A percentile compares a stretch with the other conserved stretches of the same genome.
Evolutionary conservation across 2,797 vertebrate species (phyloP).

Genomic region (Ibycter americanus): DNA sequence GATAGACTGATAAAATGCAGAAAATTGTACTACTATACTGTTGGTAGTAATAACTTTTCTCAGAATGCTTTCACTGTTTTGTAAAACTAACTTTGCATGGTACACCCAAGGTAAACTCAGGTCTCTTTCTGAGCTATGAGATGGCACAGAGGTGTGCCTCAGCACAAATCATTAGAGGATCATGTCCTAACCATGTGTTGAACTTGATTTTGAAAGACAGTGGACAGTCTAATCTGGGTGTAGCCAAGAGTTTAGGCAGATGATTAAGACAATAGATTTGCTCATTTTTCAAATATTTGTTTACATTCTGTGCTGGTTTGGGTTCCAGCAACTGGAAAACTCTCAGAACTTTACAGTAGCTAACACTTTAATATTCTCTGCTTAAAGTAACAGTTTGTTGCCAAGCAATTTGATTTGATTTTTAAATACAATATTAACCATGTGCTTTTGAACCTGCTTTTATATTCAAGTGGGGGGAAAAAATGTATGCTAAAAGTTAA

Average conservation of each 20-base stretch:
- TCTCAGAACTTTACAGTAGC: not conserved
- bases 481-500: not conserved
- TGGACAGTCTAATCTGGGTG: not conserved
- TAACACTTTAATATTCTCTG: not conserved
- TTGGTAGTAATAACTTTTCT: not conserved
- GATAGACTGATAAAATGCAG: not conserved
- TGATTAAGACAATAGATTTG: not conserved
- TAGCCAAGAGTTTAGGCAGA: not conserved
- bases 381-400: not conserved
- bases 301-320: not conserved
- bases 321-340: not conserved
- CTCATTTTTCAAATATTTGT: not conserved
- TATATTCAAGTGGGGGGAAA: not conserved
- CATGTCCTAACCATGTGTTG: not conserved
- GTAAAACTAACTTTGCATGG: rapidly evolving
- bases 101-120: not conserved
- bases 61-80: not conserved
- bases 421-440: not conserved
- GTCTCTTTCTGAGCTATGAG: not conserved
- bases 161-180: not conserved
- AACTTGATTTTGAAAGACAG: not conserved
- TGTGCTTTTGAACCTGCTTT: not conserved
- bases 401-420: not conserved
- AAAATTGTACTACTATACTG: not conserved
- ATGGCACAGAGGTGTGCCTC: not conserved